phyloP scores from a whole-genome alignment of 2,888 invertebrate genomes.

The Himalopsyche tibetana region DNA sequence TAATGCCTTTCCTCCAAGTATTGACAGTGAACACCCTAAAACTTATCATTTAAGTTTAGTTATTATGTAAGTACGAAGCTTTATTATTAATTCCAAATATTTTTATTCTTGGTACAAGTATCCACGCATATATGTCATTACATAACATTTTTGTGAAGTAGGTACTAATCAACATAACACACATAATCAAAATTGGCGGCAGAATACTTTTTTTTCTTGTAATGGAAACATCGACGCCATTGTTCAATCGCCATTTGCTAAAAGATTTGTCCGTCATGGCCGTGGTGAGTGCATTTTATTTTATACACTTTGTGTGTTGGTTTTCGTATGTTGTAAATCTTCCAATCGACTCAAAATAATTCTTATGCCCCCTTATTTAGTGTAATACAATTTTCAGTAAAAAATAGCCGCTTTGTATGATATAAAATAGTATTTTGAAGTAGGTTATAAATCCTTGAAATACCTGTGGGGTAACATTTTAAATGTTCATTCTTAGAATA shows the following conservation, averaged over 20 bases:
- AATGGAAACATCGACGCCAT: conserved; percentile 54
- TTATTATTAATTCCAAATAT: not conserved
- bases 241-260: conserved; percentile 61
- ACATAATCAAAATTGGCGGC: conserved; percentile 57
- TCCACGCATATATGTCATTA: not conserved
- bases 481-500: not conserved
- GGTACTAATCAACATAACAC: not conserved
- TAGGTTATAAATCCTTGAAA: conserved; percentile 63
- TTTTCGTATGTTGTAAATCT: conserved; percentile 1
- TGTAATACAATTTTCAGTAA: not conserved
- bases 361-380: not conserved
- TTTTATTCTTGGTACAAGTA: not conserved
- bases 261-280: conserved; percentile 63
- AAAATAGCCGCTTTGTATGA: not conserved
- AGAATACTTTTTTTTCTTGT: conserved; percentile 48
- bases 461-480: conserved; percentile 51
- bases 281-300: conserved; percentile 58
- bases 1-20: no score
- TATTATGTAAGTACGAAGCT: no score
- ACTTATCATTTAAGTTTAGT: no score
- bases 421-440: conserved; percentile 46
- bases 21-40: no score
- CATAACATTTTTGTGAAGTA: not conserved
- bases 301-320: not conserved
- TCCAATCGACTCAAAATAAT: not conserved